Base-by-base conservation (phyloP, 2,888 invertebrate species). In the Lissonota sp. region DNA sequence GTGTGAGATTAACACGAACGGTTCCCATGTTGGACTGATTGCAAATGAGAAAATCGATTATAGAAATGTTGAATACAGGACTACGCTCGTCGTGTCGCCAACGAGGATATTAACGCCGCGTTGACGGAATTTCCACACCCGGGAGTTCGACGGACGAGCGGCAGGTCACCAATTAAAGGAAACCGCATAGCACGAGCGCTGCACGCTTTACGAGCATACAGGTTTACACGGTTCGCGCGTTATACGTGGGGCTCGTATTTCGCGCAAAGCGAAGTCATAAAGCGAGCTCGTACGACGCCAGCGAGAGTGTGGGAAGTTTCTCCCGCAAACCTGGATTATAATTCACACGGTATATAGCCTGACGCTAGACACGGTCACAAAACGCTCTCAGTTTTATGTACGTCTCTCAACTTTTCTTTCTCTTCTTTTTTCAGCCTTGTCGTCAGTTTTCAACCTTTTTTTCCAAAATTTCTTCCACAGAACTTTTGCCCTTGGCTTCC, bases 81-180 rank as follows among this genome's bases (percentile, higher is more conserved):
- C 1, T 12, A 55, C 58, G 51, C 39, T 46, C 42, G 69, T 46
- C 57, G 46, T 42, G 72, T 75, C 42, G 75, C 66, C 26, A 26
- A 26, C 26, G 26, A 26, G 26, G 26, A 26, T 26, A 26, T 26
- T 26, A 26, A 26, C 26, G 26, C 26, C 26, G 26, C 26, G 26
- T 26, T 3, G 26, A 12, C 12, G 58, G 66, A 76, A 71, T 69
- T 16, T 26, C 26, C 26, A 26, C 70, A 42, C 58, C 75, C 26
- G 51, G 55, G 58, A 42, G 46, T 44, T 46, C 44, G 44, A 71
- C 39, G 51, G 66, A 64, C 63, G 63, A 58, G 76, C 63, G 80
- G 72, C 75, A 79, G 84, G 80, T 83, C 80, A 85, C 76, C 82
- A 85, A 86, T 86, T 83, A 84, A 84, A 79, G 74, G 74, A 83